These are phyloP conservation scores for Tupaia chinensis DNA, from an alignment of 2,113 vertebrate species.

Conservation along the genomic window DNA sequence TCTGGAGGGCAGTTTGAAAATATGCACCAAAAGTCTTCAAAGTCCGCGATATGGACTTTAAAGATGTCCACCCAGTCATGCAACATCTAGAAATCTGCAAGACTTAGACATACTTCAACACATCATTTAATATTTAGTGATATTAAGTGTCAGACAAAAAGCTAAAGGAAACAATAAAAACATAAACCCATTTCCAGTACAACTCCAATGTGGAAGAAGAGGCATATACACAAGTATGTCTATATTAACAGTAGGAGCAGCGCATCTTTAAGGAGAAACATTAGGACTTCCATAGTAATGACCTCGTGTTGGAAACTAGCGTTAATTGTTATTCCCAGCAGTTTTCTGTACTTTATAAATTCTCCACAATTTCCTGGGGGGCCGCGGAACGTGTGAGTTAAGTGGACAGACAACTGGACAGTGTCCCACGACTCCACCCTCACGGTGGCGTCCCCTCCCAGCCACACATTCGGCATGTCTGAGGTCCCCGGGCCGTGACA, in stretches of 20 bases:
- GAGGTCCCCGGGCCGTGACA: not conserved
- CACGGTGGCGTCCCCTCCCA: not conserved
- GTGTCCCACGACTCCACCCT: accelerated
- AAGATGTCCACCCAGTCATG: not conserved
- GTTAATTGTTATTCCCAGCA: not conserved
- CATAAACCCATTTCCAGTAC: not conserved
- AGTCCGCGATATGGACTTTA: slow-evolving; percentile 1
- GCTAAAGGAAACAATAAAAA: not conserved
- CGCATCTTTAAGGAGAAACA: not conserved
- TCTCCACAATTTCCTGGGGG: not conserved
- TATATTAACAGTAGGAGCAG: not conserved
- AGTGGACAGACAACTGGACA: not conserved
- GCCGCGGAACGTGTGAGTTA: too few species aligned
- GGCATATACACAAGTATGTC: not conserved
- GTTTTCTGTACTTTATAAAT: slow-evolving; percentile 19
- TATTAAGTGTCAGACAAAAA: slow-evolving; percentile 18
- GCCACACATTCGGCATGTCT: not conserved
- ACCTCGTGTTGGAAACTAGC: not conserved
- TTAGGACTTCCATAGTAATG: not conserved
- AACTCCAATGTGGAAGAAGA: not conserved
- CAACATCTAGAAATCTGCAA: slow-evolving; percentile 28
- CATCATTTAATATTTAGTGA: slow-evolving; percentile 32
- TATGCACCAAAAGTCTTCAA: not conserved
- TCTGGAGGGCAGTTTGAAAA: slow-evolving; percentile 31
- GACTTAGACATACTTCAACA: slow-evolving; percentile 4